Percentiles rank a stretch among this genome's conserved stretches.
phyloP scores from a whole-genome alignment of 2,888 invertebrate genomes.

The Chymomyza amoena region DNA sequence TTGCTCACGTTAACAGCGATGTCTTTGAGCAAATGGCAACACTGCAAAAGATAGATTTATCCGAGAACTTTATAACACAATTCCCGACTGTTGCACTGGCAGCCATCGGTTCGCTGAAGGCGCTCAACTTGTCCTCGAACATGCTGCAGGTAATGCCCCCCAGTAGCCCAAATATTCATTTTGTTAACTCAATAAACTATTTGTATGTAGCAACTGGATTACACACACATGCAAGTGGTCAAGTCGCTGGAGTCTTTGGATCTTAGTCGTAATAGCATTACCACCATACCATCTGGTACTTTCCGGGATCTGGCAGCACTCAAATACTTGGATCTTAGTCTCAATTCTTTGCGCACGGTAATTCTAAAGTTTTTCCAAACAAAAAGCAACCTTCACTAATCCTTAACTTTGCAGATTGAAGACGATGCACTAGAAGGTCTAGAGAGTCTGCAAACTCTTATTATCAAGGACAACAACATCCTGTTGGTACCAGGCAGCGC shows the following conservation, averaged over 20 bases:
- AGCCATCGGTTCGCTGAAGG: conserved; percentile 84
- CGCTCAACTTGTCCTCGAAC: conserved; percentile 90
- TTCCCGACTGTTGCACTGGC: conserved; percentile 89
- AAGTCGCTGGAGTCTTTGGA: conserved; percentile 86
- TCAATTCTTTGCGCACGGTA: conserved; percentile 92
- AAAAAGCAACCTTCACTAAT: not conserved
- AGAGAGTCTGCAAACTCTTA: conserved; percentile 86
- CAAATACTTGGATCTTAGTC: conserved; percentile 88
- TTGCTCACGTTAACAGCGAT: conserved; percentile 90
- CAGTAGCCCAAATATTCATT: not conserved
- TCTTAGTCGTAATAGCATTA: conserved; percentile 90
- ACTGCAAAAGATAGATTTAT: conserved; percentile 89
- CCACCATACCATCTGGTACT: conserved; percentile 89
- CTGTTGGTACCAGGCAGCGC: conserved; percentile 91
- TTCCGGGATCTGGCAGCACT: conserved; percentile 87
- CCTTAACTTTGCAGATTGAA: conserved; percentile 84
- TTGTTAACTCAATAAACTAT: not conserved
- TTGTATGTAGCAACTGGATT: conserved; percentile 85
- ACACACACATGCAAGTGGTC: conserved; percentile 84
- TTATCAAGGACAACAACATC: conserved; percentile 92
- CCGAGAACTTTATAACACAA: conserved; percentile 90
- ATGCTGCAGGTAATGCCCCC: conserved; percentile 86
- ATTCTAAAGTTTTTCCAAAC: not conserved
- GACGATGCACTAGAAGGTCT: conserved; percentile 92
- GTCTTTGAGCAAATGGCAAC: conserved; percentile 87